Conservation (phyloP, 2,113 vertebrate species). For the Engystomops pustulosus region DNA sequence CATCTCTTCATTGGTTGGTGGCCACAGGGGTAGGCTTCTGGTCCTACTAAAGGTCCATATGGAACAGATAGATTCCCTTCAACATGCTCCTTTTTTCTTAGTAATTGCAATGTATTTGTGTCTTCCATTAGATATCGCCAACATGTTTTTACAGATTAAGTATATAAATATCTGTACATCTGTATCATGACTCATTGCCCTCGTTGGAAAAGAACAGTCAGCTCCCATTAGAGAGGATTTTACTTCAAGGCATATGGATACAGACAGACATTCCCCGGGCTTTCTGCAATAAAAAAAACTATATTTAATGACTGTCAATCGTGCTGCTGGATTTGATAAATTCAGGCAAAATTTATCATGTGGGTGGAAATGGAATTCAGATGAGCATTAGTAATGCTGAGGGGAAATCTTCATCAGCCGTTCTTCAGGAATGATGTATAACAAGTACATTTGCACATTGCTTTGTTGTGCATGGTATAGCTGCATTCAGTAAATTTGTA, state of each 20-base stretch:
- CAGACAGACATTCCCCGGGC: slow-evolving; percentile 15
- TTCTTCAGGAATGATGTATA: background rate
- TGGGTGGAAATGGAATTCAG: slow-evolving; percentile 15
- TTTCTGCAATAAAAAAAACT: background rate
- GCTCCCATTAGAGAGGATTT: slow-evolving; percentile 15
- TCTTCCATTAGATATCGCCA: background rate
- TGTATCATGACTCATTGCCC: slow-evolving; percentile 22
- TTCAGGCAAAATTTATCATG: slow-evolving; percentile 3
- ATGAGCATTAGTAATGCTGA: background rate
- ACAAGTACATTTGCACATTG: too few species aligned
- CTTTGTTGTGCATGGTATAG: too few species aligned
- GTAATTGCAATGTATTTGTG: background rate
- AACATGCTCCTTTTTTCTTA: background rate
- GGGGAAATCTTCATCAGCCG: background rate
- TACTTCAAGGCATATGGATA: slow-evolving; percentile 21
- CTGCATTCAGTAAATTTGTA: too few species aligned
- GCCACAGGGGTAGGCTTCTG: too few species aligned
- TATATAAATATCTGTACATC: slow-evolving; percentile 24
- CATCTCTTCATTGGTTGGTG: too few species aligned
- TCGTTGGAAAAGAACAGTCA: background rate
- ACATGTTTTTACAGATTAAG: background rate
- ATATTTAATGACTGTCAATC: slow-evolving; percentile 39
- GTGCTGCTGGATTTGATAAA: slow-evolving; percentile 3
- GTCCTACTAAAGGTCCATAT: too few species aligned
- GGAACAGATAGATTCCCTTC: too few species aligned